phyloP scores from a whole-genome alignment of 1,140 invertebrate genomes.

The Asbolus verrucosus region DNA sequence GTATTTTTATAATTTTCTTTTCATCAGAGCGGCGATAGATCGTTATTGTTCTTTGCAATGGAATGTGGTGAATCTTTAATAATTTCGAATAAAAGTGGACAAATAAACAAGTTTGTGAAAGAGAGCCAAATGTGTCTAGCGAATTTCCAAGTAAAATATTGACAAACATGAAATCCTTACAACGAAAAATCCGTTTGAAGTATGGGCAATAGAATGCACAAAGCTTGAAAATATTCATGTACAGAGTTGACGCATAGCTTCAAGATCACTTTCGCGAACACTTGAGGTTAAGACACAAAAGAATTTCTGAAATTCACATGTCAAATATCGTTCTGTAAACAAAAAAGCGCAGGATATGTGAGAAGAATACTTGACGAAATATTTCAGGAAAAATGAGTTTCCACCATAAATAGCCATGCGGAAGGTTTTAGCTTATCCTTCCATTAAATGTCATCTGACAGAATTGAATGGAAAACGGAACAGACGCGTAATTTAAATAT shows the following conservation, averaged over 20 bases:
- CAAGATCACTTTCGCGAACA: not conserved
- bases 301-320: not conserved
- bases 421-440: slow-evolving; percentile 16
- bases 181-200: slow-evolving; percentile 41
- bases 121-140: not conserved
- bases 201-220: slow-evolving; percentile 26
- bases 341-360: not conserved
- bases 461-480: slow-evolving; percentile 26
- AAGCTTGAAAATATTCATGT: slow-evolving; percentile 44
- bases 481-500: slow-evolving; percentile 34
- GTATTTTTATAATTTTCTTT: too few relatives aligned
- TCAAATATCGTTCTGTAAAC: not conserved
- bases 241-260: not conserved
- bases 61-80: too few relatives aligned
- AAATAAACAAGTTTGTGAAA: too few relatives aligned
- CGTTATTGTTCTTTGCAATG: too few relatives aligned
- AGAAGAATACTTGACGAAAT: slow-evolving; percentile 5
- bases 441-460: slow-evolving; percentile 38
- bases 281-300: slow-evolving; percentile 1
- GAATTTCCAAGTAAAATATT: slow-evolving; percentile 34
- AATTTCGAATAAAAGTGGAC: too few relatives aligned
- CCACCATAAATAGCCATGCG: slow-evolving; percentile 11
- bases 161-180: slow-evolving; percentile 29
- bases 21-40: too few relatives aligned
- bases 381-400: slow-evolving; percentile 3